These are phyloP conservation scores for Brachyistius frenatus DNA, from an alignment of 2,113 vertebrate species.

Conservation along the genomic window DNA sequence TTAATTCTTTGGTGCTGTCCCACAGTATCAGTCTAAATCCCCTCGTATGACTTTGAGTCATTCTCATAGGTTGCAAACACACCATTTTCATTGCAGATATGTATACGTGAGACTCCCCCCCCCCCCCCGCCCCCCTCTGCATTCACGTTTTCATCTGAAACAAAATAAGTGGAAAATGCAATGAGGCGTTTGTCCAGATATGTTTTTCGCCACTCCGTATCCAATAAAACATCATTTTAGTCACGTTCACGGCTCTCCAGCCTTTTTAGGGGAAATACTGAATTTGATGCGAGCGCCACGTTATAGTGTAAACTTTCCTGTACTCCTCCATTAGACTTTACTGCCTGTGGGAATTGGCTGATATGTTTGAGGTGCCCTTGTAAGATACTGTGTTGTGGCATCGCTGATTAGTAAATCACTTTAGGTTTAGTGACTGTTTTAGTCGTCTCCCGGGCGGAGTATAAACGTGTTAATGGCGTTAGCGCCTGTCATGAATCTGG, in stretches of 20 bases:
- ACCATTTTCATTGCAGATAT: constrained; percentile 1
- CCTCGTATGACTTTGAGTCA: neutral
- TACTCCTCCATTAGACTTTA: constrained; percentile 13
- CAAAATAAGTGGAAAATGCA: constrained; percentile 49
- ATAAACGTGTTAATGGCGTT: constrained; percentile 67
- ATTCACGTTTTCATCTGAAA: constrained; percentile 57
- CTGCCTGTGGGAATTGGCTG: constrained; percentile 19
- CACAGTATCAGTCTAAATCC: constrained; percentile 2
- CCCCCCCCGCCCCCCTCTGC: constrained; percentile 25
- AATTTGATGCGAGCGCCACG: constrained; percentile 37
- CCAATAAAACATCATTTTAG: constrained; percentile 58
- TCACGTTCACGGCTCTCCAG: constrained; percentile 64
- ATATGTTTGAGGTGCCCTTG: constrained; percentile 31
- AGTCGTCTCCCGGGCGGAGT: constrained; percentile 49
- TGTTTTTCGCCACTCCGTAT: constrained; percentile 46
- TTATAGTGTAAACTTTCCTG: constrained; percentile 30
- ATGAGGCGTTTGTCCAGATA: constrained; percentile 48
- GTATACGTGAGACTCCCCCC: neutral
- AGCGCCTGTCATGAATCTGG: constrained; percentile 66
- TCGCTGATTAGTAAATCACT: constrained; percentile 45
- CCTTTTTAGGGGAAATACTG: constrained; percentile 51
- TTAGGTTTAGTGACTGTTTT: constrained; percentile 36
- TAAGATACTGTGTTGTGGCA: constrained; percentile 31
- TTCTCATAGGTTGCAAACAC: constrained; percentile 26
- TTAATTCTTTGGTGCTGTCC: constrained; percentile 11